A percentile compares a stretch with the other conserved stretches of the same genome.
phyloP scores from a whole-genome alignment of 2,888 invertebrate genomes.

The Malthinus flaveolus region DNA sequence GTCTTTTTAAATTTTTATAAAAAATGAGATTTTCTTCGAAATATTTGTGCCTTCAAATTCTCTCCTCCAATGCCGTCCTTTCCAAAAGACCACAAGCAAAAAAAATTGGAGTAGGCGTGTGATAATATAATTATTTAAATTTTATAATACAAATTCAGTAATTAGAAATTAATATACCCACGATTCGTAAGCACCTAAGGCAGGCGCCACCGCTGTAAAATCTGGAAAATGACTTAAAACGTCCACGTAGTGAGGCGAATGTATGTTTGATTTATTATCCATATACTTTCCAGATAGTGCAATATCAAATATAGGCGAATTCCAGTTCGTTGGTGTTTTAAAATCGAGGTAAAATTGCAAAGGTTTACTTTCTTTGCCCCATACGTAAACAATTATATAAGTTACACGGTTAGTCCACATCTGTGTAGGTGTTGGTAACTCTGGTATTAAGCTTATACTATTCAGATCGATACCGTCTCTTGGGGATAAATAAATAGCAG shows the following conservation, averaged over 20 bases:
- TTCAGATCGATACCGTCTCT: constrained; percentile 56
- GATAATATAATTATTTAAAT: too few relatives aligned
- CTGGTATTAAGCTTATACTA: constrained; percentile 59
- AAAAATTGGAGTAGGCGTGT: too few relatives aligned
- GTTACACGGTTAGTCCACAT: constrained; percentile 41
- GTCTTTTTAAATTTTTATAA: too few relatives aligned
- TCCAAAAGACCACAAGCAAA: too few relatives aligned
- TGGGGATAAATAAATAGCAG: constrained; percentile 65
- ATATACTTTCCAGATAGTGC: constrained; percentile 56
- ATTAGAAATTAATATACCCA: constrained; percentile 15
- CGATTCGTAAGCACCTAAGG: constrained; percentile 16
- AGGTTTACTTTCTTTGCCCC: constrained; percentile 39
- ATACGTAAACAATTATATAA: constrained; percentile 43
- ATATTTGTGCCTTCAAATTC: too few relatives aligned
- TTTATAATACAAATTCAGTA: too few relatives aligned
- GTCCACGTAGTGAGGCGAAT: constrained; percentile 52
- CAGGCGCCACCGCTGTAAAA: constrained; percentile 14
- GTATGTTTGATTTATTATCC: constrained; percentile 52
- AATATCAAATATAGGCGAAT: constrained; percentile 47
- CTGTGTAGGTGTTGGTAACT: constrained; percentile 25
- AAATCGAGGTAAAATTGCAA: constrained; percentile 44
- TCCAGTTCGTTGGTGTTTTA: constrained; percentile 37
- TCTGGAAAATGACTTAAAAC: constrained; percentile 45
- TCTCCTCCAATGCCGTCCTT: too few relatives aligned
- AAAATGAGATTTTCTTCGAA: too few relatives aligned